Percentiles rank a stretch among this genome's conserved stretches.
phyloP scores from a whole-genome alignment of 2,888 invertebrate genomes.

The Drosophila nigricruria region DNA sequence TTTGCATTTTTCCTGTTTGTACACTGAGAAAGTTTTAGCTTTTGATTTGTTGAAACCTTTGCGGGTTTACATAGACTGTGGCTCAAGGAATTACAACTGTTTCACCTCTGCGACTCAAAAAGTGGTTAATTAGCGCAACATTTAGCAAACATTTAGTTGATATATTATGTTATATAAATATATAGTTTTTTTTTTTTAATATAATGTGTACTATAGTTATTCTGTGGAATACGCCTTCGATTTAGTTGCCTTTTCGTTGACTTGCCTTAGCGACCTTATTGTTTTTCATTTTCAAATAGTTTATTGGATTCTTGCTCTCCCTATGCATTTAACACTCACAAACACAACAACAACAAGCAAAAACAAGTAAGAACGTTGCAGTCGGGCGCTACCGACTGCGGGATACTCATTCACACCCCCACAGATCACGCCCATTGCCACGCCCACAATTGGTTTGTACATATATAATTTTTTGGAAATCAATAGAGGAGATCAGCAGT shows the following conservation, averaged over 20 bases:
- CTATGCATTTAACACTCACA: constrained; percentile 48
- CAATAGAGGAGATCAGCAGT: too few relatives aligned
- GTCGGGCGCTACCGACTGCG: too few relatives aligned
- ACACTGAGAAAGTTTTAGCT: constrained; percentile 50
- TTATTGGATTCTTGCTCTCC: constrained; percentile 5
- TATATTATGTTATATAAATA: constrained; percentile 16
- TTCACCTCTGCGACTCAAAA: constrained; percentile 25
- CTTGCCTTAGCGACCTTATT: constrained; percentile 57
- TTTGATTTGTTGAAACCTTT: constrained; percentile 59
- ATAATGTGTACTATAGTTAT: constrained; percentile 19
- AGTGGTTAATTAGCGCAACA: constrained; percentile 43
- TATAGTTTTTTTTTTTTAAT: not conserved
- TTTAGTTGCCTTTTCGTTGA: constrained; percentile 57
- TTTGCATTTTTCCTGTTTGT: constrained; percentile 16
- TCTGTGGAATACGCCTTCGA: constrained; percentile 19
- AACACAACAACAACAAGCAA: constrained; percentile 60
- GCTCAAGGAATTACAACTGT: constrained; percentile 32
- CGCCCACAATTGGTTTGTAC: too few relatives aligned
- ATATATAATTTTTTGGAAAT: too few relatives aligned
- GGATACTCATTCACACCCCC: too few relatives aligned
- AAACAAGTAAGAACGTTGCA: too few relatives aligned
- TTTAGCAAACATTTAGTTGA: constrained; percentile 45
- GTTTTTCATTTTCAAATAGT: constrained; percentile 32
- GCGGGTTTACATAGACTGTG: constrained; percentile 39
- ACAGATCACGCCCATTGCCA: too few relatives aligned